Evolutionary conservation across 2,888 invertebrate genomes (phyloP).

Genomic region (Drosophila lutescens): DNA sequence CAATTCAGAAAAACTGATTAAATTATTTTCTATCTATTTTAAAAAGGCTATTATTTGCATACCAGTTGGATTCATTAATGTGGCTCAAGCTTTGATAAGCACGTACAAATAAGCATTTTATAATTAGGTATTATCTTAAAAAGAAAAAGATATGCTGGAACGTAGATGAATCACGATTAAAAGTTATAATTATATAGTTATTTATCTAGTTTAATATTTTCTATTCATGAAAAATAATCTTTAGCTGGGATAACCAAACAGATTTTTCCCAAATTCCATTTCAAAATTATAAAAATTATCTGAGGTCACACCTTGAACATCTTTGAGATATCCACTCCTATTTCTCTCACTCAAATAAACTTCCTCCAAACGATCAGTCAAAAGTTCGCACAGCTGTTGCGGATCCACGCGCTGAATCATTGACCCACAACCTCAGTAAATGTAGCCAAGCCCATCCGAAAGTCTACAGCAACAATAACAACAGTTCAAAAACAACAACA

Average conservation of each 20-base stretch:
- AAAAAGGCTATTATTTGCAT: too few relatives aligned
- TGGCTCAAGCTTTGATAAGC: too few relatives aligned
- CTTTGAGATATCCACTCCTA: slow-evolving; percentile 14
- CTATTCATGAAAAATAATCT: not conserved
- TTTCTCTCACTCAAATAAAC: slow-evolving; percentile 18
- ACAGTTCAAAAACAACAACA: slow-evolving; percentile 8
- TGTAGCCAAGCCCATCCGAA: slow-evolving; percentile 40
- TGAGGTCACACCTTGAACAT: slow-evolving; percentile 14
- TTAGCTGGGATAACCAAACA: too few relatives aligned
- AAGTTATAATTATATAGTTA: too few relatives aligned
- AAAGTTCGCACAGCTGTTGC: slow-evolving; percentile 63
- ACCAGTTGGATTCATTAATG: too few relatives aligned
- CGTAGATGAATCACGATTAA: too few relatives aligned
- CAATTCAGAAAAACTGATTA: too few relatives aligned
- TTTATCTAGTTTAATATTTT: not conserved
- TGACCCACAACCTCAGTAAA: slow-evolving; percentile 64
- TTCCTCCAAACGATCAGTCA: slow-evolving; percentile 23
- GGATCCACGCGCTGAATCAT: slow-evolving; percentile 61
- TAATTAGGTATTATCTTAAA: too few relatives aligned
- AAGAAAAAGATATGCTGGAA: too few relatives aligned
- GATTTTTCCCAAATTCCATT: slow-evolving; percentile 19
- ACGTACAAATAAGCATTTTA: too few relatives aligned
- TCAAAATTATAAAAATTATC: not conserved
- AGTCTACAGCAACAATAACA: slow-evolving; percentile 21
- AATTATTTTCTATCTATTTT: too few relatives aligned